Percentiles rank a stretch among this genome's conserved stretches.
Evolutionary conservation across 1,140 invertebrate genomes (phyloP).

Genomic region (Habropoda laboriosa): DNA sequence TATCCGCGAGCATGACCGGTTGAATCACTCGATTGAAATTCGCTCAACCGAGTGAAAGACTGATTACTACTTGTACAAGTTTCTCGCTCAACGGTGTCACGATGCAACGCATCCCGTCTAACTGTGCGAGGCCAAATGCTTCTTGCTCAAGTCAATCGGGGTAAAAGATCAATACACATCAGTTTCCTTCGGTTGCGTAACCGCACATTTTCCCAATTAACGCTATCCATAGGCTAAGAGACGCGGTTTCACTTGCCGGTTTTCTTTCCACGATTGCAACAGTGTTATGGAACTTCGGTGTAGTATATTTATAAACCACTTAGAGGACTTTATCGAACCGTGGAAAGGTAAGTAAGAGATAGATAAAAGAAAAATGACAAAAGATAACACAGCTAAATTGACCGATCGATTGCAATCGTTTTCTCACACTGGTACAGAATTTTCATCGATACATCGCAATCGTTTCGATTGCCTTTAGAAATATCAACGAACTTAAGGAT

Average conservation of each 20-base stretch:
- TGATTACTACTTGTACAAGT: neutral
- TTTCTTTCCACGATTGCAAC: neutral
- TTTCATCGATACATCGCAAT: neutral
- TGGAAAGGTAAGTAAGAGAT: neutral
- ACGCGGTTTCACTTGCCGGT: neutral
- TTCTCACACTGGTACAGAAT: neutral
- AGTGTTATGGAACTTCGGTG: neutral
- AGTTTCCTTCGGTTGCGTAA: neutral
- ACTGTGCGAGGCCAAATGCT: neutral
- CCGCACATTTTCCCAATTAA: constrained; percentile 16
- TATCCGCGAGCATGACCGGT: neutral
- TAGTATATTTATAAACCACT: neutral
- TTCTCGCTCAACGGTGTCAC: neutral
- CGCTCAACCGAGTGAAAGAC: neutral
- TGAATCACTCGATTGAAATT: constrained; percentile 7
- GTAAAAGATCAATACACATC: constrained; percentile 24
- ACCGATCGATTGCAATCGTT: neutral
- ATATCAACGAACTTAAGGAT: neutral
- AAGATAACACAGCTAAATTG: neutral
- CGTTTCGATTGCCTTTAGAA: neutral
- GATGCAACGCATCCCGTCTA: neutral
- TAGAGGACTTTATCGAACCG: no score
- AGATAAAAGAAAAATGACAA: neutral
- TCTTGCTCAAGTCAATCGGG: constrained; percentile 17
- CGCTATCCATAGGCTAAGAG: neutral